Percentiles rank a stretch among this genome's conserved stretches.
Conservation (phyloP, 1,140 invertebrate species). For the Apis cerana region DNA sequence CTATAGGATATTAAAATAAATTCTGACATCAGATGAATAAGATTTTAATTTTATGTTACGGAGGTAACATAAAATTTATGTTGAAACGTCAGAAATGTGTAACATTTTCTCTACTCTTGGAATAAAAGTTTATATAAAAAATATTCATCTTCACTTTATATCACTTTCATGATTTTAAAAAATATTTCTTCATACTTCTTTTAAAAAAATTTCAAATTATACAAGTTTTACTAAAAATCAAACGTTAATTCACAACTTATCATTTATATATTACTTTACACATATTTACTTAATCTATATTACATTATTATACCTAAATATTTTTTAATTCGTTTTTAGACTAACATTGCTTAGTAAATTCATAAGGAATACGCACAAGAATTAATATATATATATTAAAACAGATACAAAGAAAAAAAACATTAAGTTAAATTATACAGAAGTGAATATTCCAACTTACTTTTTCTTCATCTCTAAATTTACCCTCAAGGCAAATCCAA, state of each 20-base stretch:
- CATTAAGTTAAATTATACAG: no score
- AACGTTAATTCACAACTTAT: no score
- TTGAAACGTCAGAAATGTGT: neutral
- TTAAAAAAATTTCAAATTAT: neutral
- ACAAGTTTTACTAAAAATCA: no score
- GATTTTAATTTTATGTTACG: conserved; percentile 21
- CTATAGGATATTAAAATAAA: neutral
- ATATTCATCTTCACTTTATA: neutral
- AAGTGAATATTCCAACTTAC: neutral
- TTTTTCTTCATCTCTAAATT: neutral
- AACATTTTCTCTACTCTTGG: neutral
- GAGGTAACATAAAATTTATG: conserved; percentile 3
- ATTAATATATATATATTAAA: no score
- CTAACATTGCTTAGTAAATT: no score
- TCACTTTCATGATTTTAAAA: neutral
- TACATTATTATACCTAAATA: no score
- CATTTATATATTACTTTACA: no score
- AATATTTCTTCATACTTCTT: neutral
- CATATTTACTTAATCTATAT: no score
- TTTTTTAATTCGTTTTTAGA: no score
- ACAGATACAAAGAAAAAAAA: no score
- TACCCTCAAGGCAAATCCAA: neutral
- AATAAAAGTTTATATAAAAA: neutral
- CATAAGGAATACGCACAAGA: no score
- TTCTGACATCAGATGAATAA: conserved; percentile 13